Percentiles rank a stretch among this genome's conserved stretches.
phyloP scores from a whole-genome alignment of 2,888 invertebrate species.

The Abrostola triplasia region DNA sequence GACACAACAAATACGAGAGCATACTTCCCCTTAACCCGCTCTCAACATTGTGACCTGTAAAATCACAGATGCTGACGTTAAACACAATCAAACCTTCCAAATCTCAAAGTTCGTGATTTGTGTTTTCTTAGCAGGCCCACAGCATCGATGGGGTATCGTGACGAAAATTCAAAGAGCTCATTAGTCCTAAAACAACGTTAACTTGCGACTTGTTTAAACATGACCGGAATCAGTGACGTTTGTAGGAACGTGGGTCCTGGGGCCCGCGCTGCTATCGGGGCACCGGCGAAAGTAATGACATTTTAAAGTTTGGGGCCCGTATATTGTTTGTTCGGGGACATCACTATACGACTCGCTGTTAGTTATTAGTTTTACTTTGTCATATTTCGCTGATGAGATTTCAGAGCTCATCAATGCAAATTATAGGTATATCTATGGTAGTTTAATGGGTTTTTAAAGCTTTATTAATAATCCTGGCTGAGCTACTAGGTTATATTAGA shows the following conservation, averaged over 20 bases:
- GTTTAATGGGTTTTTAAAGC: too few relatives aligned
- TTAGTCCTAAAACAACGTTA: conserved; percentile 82
- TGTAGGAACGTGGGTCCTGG: conserved; percentile 43
- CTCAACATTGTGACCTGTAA: conserved; percentile 20
- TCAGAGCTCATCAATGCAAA: neutral
- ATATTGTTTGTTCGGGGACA: conserved; percentile 44
- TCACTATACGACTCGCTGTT: conserved; percentile 33
- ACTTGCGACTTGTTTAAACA: conserved; percentile 75
- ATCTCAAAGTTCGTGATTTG: conserved; percentile 49
- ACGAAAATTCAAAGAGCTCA: conserved; percentile 73
- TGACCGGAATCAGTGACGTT: conserved; percentile 64
- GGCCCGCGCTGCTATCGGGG: conserved; percentile 15
- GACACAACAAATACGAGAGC: neutral
- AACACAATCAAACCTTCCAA: conserved; percentile 47
- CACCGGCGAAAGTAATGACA: conserved; percentile 46
- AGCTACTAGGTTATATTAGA: too few relatives aligned
- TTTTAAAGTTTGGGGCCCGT: conserved; percentile 49
- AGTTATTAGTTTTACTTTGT: conserved; percentile 44
- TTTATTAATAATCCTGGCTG: too few relatives aligned
- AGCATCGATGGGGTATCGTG: conserved; percentile 63
- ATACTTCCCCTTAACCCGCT: conserved; percentile 16
- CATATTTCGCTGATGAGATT: conserved; percentile 29
- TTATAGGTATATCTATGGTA: neutral
- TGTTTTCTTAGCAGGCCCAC: conserved; percentile 48
- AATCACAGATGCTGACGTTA: conserved; percentile 36